Conservation (phyloP, 2,113 vertebrate species). For the Dasyornis broadbenti region DNA sequence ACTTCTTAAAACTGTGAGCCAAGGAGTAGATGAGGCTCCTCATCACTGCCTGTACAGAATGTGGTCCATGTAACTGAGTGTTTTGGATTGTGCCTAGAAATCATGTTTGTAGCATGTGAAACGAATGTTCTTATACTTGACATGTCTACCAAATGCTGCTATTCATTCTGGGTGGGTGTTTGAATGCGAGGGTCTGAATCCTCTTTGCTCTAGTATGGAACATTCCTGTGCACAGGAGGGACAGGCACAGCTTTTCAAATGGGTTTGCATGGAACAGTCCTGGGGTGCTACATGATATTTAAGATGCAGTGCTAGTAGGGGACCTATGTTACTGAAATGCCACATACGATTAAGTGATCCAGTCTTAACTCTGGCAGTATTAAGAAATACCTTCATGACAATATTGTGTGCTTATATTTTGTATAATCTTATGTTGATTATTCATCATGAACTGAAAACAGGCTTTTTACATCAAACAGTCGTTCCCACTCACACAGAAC, state of each 20-base stretch:
- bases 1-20: background rate
- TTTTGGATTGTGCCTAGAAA: background rate
- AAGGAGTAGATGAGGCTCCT: background rate
- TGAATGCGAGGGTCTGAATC: background rate
- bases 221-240: background rate
- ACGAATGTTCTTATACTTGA: background rate
- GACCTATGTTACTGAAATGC: background rate
- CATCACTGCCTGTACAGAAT: fast-evolving
- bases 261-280: background rate
- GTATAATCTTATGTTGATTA: too few species aligned
- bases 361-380: background rate
- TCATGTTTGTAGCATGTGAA: background rate
- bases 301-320: background rate
- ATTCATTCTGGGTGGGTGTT: background rate
- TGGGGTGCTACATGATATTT: background rate
- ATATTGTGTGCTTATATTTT: too few species aligned
- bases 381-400: background rate
- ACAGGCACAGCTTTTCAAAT: background rate
- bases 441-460: background rate
- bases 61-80: background rate
- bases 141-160: background rate
- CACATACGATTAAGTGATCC: background rate
- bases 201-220: background rate
- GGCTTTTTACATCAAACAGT: background rate
- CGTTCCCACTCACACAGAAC: background rate